Base-by-base conservation (phyloP, 2,113 vertebrate species). In the Chamaea fasciata region DNA sequence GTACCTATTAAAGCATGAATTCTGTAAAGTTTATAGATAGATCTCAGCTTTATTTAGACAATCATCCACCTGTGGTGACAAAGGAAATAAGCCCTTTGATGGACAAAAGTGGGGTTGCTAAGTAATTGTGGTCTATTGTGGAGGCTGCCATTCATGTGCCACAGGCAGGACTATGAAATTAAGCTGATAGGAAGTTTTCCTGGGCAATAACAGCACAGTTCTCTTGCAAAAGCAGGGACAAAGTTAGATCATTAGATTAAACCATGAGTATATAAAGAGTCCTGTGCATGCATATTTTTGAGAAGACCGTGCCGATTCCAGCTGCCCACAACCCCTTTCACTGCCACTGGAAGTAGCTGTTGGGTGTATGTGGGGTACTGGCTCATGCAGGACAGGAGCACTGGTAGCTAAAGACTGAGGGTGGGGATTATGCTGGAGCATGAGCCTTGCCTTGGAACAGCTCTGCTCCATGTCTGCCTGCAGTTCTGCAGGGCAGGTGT, bases 371-470 rank as follows among this genome's bases (percentile, higher is more conserved):
- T 33, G 35, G 52, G 0, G 0, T 30, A 7, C 13, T 22, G 50
- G 39, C 12, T 50, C 33, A 18, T 2, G 35, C 1, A 39, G 18
- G 44, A 13, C 53, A 60, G 67, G 18, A 87, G 24, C 0, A 0
- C 23, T 28, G 24, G 49, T 27, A 49, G 46, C 46, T 46, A 30
- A 52, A 84, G 21, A 31, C 62, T 79, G 28, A 39, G 18, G 15
- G 6, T 87, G 52, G 13, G 50, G 13, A 30, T 31, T 26, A 13
- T 69, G 30, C 11, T 87, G 59, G 41, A 47, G 21, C 44, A 26
- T 10, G 39, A n/a, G 8, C 23, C 56, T 78, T 1, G 3, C n/a
- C 42, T 53, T 28, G 55, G 19, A 44, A 26, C 47, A 78, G 60
- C 19, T 46, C 55, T 6, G 2, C n/a, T 73, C 49, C 3, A 0